phyloP scores from a whole-genome alignment of 2,113 vertebrate species.

The Poicephalus gulielmi region DNA sequence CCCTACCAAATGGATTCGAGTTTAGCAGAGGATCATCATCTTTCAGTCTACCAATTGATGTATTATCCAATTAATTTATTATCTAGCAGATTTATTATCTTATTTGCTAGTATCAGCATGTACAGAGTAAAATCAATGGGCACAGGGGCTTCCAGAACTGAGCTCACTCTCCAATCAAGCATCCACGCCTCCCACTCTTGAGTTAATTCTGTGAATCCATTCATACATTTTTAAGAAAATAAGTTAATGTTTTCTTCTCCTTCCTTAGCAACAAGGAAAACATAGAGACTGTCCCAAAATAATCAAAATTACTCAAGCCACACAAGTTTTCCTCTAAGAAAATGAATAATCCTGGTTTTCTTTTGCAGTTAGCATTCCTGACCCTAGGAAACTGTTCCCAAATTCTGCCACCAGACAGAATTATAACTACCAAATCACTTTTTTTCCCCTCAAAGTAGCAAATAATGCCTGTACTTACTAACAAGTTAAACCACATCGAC shows the following conservation, averaged over 20 bases:
- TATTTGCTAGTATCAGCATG: fast-evolving
- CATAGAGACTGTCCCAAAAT: neutral
- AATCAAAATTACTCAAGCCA: neutral
- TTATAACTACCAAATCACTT: neutral
- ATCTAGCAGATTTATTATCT: neutral
- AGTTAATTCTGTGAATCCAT: neutral
- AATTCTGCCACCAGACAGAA: neutral
- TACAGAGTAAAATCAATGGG: neutral
- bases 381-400: neutral
- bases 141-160: fast-evolving
- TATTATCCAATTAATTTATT: neutral
- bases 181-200: fast-evolving
- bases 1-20: fast-evolving
- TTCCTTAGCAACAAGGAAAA: neutral
- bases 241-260: neutral
- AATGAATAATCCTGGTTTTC: neutral
- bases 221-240: neutral
- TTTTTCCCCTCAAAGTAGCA: neutral
- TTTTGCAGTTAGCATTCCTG: neutral
- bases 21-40: neutral
- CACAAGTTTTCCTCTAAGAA: neutral
- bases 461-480: neutral
- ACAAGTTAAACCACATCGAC: neutral
- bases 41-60: neutral
- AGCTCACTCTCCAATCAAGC: neutral